A percentile compares a stretch with the other conserved stretches of the same genome.
Evolutionary conservation across 2,113 vertebrate species (phyloP).

Genomic region (Verasper variegatus): DNA sequence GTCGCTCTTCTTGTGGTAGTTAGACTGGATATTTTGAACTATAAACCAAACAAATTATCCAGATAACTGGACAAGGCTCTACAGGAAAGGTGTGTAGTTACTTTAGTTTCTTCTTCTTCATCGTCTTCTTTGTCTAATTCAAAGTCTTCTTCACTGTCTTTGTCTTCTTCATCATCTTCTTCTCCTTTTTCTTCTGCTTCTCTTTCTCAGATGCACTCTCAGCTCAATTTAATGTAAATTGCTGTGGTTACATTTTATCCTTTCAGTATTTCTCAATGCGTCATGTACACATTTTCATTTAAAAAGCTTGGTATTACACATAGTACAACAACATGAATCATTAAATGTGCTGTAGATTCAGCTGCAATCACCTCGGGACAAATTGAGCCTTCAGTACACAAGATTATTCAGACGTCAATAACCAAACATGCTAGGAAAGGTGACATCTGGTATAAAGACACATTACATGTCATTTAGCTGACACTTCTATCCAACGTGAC

Average conservation of each 20-base stretch:
- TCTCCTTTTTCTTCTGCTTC: neutral
- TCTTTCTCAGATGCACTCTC: too few relatives aligned
- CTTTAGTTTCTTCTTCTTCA: neutral
- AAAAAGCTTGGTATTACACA: neutral
- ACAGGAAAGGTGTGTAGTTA: too few relatives aligned
- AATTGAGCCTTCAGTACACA: slow-evolving; percentile 13
- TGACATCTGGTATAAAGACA: neutral
- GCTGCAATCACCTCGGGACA: neutral
- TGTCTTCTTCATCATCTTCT: neutral
- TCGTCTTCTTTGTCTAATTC: neutral
- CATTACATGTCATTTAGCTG: too few relatives aligned
- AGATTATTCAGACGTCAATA: neutral
- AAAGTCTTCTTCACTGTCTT: neutral
- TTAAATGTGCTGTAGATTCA: slow-evolving; percentile 13
- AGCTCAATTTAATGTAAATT: too few relatives aligned
- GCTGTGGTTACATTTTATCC: neutral
- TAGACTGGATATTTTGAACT: too few relatives aligned
- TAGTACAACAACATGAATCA: neutral
- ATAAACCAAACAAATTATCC: neutral
- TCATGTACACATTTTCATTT: neutral
- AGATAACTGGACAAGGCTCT: too few relatives aligned
- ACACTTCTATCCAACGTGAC: too few relatives aligned
- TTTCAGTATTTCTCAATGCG: neutral
- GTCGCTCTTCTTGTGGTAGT: too few relatives aligned
- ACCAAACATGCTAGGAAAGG: slow-evolving; percentile 15